Percentiles rank a stretch among this genome's conserved stretches.
Evolutionary conservation across 2,888 invertebrate genomes (phyloP).

Genomic region (Carterocephalus palaemon): DNA sequence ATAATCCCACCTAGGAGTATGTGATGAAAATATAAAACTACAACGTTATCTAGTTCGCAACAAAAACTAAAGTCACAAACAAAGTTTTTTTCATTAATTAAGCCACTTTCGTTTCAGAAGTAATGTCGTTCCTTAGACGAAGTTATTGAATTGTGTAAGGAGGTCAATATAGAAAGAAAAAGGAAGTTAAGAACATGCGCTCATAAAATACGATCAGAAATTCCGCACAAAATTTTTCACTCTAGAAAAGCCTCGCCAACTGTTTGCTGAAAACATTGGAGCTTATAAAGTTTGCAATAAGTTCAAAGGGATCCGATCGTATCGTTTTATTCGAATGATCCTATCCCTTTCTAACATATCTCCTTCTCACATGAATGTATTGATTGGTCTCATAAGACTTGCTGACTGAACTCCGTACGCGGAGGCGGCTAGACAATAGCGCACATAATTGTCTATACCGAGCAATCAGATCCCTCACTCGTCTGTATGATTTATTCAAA

Average conservation of each 20-base stretch:
- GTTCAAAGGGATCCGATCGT: constrained; percentile 9
- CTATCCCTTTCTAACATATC: constrained; percentile 5
- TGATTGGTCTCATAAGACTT: constrained; percentile 16
- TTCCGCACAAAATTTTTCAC: constrained; percentile 7
- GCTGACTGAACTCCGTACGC: constrained; percentile 9
- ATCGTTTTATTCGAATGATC: constrained; percentile 6
- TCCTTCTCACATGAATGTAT: constrained; percentile 6
- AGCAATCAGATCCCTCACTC: constrained; percentile 3
- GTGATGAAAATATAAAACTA: too few species aligned
- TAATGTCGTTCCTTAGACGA: neutral
- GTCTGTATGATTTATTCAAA: constrained; percentile 7
- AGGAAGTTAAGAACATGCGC: neutral
- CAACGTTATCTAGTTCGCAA: too few species aligned
- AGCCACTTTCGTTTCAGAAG: neutral
- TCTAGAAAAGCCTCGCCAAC: constrained; percentile 1
- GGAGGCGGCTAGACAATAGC: constrained; percentile 1
- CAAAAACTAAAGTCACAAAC: too few species aligned
- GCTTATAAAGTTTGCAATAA: constrained; percentile 12
- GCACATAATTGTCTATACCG: constrained; percentile 8
- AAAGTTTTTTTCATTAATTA: too few species aligned
- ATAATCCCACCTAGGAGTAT: too few species aligned
- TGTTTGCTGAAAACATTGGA: constrained; percentile 8
- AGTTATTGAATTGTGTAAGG: neutral
- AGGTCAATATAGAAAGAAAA: constrained; percentile 7
- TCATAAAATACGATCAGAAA: constrained; percentile 5